phyloP scores from a whole-genome alignment of 2,888 invertebrate species.

The Netelia melanura region DNA sequence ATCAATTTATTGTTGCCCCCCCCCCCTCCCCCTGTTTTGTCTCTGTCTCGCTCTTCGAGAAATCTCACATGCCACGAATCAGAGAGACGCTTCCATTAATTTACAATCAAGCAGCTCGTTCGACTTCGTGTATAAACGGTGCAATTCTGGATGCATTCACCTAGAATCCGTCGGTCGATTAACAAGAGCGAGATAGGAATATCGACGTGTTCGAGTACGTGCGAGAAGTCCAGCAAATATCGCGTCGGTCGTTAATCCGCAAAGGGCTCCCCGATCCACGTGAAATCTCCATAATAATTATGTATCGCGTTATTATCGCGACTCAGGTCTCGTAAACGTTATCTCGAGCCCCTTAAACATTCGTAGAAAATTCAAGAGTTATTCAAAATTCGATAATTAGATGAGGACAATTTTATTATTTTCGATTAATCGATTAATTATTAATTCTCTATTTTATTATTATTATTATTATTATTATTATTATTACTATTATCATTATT shows the following conservation, averaged over 20 bases:
- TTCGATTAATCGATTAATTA: too few relatives aligned
- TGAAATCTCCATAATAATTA: not conserved
- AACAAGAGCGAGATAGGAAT: constrained; percentile 13
- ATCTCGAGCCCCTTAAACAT: too few relatives aligned
- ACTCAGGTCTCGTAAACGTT: not conserved
- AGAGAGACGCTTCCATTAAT: constrained; percentile 62
- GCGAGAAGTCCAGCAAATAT: constrained; percentile 18
- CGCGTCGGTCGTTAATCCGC: constrained; percentile 26
- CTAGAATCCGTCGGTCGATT: constrained; percentile 54
- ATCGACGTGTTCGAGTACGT: constrained; percentile 35
- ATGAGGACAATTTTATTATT: too few relatives aligned
- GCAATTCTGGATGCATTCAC: constrained; percentile 57
- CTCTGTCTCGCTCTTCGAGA: not conserved
- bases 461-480: too few relatives aligned
- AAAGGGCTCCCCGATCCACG: not conserved
- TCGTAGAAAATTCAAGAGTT: not conserved
- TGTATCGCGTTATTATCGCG: not conserved
- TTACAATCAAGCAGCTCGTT: constrained; percentile 54
- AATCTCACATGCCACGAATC: constrained; percentile 7
- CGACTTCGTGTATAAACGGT: constrained; percentile 13
- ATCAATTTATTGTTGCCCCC: constrained; percentile 69
- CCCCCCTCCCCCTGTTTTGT: not conserved
- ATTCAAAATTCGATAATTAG: not conserved
- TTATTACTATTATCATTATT: too few relatives aligned
- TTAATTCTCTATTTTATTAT: too few relatives aligned